phyloP scores from a whole-genome alignment of 2,888 invertebrate genomes.

The Sinotaia quadrata region DNA sequence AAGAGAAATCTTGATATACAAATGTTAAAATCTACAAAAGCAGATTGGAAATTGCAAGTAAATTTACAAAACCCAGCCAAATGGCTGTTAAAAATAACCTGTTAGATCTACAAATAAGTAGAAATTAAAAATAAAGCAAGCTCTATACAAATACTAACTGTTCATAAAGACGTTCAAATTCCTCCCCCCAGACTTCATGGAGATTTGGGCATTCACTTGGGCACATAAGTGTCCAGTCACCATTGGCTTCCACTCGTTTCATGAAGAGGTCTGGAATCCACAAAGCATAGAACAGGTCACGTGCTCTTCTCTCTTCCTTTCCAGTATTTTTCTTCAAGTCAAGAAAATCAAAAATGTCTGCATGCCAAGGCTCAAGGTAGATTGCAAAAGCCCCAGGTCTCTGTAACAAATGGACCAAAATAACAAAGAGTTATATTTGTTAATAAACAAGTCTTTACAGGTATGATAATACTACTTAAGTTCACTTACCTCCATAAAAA shows the following conservation, averaged over 20 bases:
- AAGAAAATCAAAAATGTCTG: constrained; percentile 95
- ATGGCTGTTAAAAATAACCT: background rate
- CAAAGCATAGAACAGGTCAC: constrained; percentile 95
- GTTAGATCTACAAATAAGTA: background rate
- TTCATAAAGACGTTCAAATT: constrained; percentile 90
- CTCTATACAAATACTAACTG: constrained; percentile 73
- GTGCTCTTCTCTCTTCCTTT: constrained; percentile 92
- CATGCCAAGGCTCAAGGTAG: constrained; percentile 99
- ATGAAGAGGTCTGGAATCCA: constrained; percentile 99
- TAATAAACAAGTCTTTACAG: too few species aligned
- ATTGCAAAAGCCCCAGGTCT: constrained; percentile 97
- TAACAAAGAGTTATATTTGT: too few species aligned
- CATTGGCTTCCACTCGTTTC: constrained; percentile 86
- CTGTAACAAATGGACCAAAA: constrained; percentile 65
- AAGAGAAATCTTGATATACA: too few species aligned
- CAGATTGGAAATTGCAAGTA: too few species aligned
- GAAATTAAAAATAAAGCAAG: background rate
- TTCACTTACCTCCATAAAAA: too few species aligned
- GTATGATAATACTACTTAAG: too few species aligned
- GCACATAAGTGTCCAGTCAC: constrained; percentile 96
- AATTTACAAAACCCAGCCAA: too few species aligned
- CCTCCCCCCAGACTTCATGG: constrained; percentile 92
- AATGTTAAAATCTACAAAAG: too few species aligned
- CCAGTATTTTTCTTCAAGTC: constrained; percentile 95
- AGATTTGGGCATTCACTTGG: constrained; percentile 93